Evolutionary conservation across 2,888 invertebrate species (phyloP).

Genomic region (Caenorhabditis sp.): DNA sequence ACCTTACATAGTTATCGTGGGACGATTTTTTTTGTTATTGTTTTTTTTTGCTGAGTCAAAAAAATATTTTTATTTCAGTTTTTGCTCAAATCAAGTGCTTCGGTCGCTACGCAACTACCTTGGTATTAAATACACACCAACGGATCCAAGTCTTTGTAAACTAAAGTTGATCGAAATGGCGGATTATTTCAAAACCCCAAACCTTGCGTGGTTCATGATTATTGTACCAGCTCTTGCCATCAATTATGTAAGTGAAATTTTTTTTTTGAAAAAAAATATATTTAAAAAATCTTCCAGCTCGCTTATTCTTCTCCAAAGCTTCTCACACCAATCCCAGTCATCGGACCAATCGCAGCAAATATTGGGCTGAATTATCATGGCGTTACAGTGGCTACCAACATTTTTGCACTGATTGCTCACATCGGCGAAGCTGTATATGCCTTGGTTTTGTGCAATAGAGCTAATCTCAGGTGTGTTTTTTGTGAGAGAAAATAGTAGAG

Average conservation of each 20-base stretch:
- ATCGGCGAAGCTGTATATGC: slow-evolving; percentile 60
- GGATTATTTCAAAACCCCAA: slow-evolving; percentile 50
- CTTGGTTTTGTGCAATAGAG: slow-evolving; percentile 55
- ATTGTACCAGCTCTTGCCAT: slow-evolving; percentile 58
- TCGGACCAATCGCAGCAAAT: slow-evolving; percentile 44
- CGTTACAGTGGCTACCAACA: slow-evolving; percentile 50
- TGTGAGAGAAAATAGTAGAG: too few relatives aligned
- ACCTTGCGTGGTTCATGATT: slow-evolving; percentile 56
- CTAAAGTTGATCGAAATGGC: slow-evolving; percentile 40
- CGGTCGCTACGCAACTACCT: slow-evolving; percentile 62
- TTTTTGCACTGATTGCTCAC: slow-evolving; percentile 60
- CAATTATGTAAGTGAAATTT: slow-evolving; percentile 65
- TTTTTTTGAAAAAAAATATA: slow-evolving; percentile 3
- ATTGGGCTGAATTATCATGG: slow-evolving; percentile 24
- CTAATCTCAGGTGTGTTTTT: slow-evolving; percentile 47
- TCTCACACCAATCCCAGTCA: slow-evolving; percentile 40
- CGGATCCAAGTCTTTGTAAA: slow-evolving; percentile 28
- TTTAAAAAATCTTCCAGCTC: slow-evolving; percentile 38
- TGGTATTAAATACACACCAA: slow-evolving; percentile 49
- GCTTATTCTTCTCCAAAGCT: slow-evolving; percentile 46
- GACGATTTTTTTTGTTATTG: slow-evolving; percentile 5
- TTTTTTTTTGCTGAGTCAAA: slow-evolving; percentile 11
- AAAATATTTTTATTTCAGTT: slow-evolving; percentile 22
- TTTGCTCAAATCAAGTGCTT: slow-evolving; percentile 48
- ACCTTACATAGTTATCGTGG: not conserved